Evolutionary conservation across 1,140 invertebrate genomes (phyloP), one percentile per base, ranked within the genome.

Genomic region (Psix sp.): DNA sequence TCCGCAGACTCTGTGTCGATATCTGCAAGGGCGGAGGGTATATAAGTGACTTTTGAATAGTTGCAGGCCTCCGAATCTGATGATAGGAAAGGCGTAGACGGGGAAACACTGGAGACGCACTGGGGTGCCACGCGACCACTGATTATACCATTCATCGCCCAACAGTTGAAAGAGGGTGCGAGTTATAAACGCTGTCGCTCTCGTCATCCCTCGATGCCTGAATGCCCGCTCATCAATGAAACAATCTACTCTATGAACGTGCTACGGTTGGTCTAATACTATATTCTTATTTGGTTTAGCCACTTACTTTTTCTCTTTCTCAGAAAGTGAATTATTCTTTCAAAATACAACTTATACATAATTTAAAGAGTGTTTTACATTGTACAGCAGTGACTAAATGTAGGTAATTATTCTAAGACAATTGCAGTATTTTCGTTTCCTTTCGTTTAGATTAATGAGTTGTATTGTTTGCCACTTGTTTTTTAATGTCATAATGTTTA

Each of bases 101-200:
- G 73, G 68, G 72, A 68, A 74, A 57, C 66, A 65, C 51, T 62
- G 67, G 57, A 76, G 73, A 76, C 57, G 57, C 65, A 54, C 66
- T 70, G 77, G 79, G 73, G 77, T 78, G 84, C 80, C 84, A 85
- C 82, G 84, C 84, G 84, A 86, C 85, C 84, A 67, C 84, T 87
- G 85, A 87, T 87, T 87, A 86, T 87, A 84, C 84, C 84, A 86
- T 87, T 87, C 85, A 86, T 85, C 78, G 84, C 48, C 75, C 80
- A 74, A 74, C 76, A 72, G 65, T 43, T 43, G 56, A 80, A 82
- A 83, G 80, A 82, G 83, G 82, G 82, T 84, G 80, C 81, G 78
- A 78, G 78, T 80, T 80, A 84, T 84, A 84, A 86, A 84, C 83
- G 81, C 75, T 77, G 80, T 77, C 77, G 62, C 76, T 65, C 46